A percentile compares a stretch with the other conserved stretches of the same genome.
These are phyloP conservation scores for Leptopilina boulardi DNA, from an alignment of 1,140 invertebrate genomes.

Conservation along the genomic window DNA sequence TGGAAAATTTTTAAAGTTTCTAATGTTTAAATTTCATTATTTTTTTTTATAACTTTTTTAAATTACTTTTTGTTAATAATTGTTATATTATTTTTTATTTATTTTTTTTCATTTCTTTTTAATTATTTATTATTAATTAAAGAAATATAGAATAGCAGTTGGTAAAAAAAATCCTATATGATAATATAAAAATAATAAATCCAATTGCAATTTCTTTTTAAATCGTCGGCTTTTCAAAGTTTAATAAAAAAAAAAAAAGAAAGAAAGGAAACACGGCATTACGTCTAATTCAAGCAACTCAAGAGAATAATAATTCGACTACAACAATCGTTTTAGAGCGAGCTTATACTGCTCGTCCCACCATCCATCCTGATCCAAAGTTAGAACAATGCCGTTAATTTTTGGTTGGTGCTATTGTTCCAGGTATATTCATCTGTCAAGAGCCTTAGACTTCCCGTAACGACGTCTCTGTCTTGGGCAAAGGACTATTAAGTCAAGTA, in stretches of 20 bases:
- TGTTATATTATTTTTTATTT: no score
- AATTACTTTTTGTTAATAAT: no score
- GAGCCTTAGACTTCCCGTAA: conserved; percentile 65
- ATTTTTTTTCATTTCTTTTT: no score
- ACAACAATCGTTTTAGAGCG: conserved; percentile 31
- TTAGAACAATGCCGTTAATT: conserved; percentile 77
- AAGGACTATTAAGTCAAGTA: conserved; percentile 28
- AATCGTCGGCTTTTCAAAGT: neutral
- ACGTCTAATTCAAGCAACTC: conserved; percentile 1
- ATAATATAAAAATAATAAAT: neutral
- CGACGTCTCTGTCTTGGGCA: conserved; percentile 49
- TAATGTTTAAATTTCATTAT: no score
- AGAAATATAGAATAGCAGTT: no score
- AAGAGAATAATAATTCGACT: conserved; percentile 24
- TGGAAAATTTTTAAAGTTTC: no score
- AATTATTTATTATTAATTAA: no score
- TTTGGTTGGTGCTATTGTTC: conserved; percentile 75
- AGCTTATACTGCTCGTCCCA: conserved; percentile 49
- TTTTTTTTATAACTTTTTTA: no score
- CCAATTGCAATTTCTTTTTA: neutral
- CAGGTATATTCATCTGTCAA: conserved; percentile 74
- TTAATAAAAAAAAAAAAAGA: neutral
- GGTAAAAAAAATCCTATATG: no score
- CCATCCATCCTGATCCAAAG: conserved; percentile 64
- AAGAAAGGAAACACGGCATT: neutral